phyloP scores from a whole-genome alignment of 92 coral and sea anemone genomes.

The Epizoanthus illoricatus region DNA sequence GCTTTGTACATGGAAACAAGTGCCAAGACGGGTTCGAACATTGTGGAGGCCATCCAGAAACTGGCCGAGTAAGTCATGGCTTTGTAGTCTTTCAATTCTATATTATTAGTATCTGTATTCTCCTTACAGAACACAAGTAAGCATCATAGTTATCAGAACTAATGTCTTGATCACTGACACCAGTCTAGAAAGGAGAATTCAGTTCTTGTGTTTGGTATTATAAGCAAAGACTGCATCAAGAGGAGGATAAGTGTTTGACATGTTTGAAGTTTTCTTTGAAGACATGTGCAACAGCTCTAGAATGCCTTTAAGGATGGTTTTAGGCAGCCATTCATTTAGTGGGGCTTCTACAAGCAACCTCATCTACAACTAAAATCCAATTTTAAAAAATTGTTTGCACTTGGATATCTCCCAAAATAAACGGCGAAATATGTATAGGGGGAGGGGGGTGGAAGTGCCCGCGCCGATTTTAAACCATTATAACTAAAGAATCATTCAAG shows the following conservation, averaged over 20 bases:
- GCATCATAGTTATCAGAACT: neutral
- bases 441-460: too few relatives aligned
- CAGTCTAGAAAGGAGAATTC: neutral
- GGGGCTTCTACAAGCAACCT: too few relatives aligned
- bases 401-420: neutral
- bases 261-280: too few relatives aligned
- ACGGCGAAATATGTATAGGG: neutral
- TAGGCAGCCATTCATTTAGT: too few relatives aligned
- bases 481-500: too few relatives aligned
- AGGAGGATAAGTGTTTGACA: too few relatives aligned
- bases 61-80: slow-evolving; percentile 78
- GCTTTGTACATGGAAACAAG: slow-evolving; percentile 94
- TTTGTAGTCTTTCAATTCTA: too few relatives aligned
- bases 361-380: too few relatives aligned
- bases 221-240: too few relatives aligned
- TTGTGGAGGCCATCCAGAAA: slow-evolving; percentile 79
- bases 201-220: too few relatives aligned
- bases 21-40: slow-evolving; percentile 87
- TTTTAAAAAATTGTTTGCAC: too few relatives aligned
- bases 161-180: neutral
- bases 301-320: neutral
- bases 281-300: neutral
- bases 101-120: neutral
- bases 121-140: neutral
- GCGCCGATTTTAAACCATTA: too few relatives aligned